Conservation (phyloP, 1,140 invertebrate genomes). For the Propsilocerus akamusi region DNA sequence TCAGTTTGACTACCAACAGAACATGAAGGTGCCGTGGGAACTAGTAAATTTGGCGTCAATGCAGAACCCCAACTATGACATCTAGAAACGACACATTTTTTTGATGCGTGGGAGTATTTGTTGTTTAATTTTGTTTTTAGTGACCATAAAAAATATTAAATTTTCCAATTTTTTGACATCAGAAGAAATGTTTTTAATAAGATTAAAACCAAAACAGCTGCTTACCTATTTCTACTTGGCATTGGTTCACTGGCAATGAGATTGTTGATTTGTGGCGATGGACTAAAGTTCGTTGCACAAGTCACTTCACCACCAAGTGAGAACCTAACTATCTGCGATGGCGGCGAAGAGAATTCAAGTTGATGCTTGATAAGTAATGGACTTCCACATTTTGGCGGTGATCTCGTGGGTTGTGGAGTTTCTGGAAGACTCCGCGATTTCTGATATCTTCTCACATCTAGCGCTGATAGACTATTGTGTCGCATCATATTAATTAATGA, state of each 20-base stretch:
- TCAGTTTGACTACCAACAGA: conserved; percentile 45
- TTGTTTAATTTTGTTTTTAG: background rate
- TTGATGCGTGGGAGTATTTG: too few relatives aligned
- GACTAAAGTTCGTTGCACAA: background rate
- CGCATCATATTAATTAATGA: conserved; percentile 10
- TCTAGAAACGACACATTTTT: too few relatives aligned
- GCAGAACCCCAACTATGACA: conserved; percentile 40
- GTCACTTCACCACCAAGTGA: conserved; percentile 5
- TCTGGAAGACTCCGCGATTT: conserved; percentile 3
- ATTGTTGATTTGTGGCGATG: background rate
- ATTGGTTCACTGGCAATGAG: background rate
- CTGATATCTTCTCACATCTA: conserved; percentile 30
- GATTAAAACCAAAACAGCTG: background rate
- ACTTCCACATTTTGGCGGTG: background rate
- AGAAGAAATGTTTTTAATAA: too few relatives aligned
- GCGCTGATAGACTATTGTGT: conserved; percentile 39
- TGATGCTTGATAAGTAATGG: background rate
- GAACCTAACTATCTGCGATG: conserved; percentile 4
- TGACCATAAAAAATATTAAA: too few relatives aligned
- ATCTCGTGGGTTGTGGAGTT: background rate
- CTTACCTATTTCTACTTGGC: conserved; percentile 5
- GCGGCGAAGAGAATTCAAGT: background rate
- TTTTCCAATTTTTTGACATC: too few relatives aligned
- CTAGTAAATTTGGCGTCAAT: conserved; percentile 17
- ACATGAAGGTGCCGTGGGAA: conserved; percentile 49